These are phyloP conservation scores for Ataeniobius toweri DNA, from an alignment of 2,797 vertebrate genomes.

Conservation along the genomic window DNA sequence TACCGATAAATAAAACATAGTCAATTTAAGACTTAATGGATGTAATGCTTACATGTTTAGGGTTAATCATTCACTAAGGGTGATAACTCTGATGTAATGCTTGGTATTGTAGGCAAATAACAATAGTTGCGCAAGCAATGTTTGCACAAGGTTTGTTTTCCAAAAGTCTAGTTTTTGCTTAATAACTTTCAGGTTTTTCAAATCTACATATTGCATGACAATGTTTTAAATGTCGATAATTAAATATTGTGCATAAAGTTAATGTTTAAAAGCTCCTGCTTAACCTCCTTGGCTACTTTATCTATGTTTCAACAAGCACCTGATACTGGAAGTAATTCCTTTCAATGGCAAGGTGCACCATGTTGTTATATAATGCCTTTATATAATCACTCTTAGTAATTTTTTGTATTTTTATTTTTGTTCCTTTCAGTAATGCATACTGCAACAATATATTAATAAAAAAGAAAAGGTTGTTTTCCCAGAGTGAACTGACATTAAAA, in stretches of 20 bases:
- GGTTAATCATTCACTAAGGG: slow-evolving; percentile 62
- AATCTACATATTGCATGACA: not conserved
- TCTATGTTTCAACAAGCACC: too few species aligned
- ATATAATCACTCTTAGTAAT: not conserved
- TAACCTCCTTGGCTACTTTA: not conserved
- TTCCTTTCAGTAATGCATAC: not conserved
- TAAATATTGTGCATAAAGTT: not conserved
- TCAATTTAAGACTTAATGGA: slow-evolving; percentile 49
- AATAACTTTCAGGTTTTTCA: not conserved
- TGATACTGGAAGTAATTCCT: not conserved
- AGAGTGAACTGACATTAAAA: not conserved
- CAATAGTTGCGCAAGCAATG: slow-evolving; percentile 50
- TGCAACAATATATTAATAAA: not conserved
- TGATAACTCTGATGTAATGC: slow-evolving; percentile 58
- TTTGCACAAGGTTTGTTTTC: slow-evolving; percentile 45
- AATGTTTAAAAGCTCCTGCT: not conserved
- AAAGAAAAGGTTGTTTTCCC: not conserved
- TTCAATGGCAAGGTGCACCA: not conserved
- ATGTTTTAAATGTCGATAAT: not conserved
- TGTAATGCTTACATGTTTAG: slow-evolving; percentile 38
- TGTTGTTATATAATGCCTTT: not conserved
- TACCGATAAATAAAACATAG: slow-evolving; percentile 26
- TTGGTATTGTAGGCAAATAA: slow-evolving; percentile 29
- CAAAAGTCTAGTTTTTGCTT: slow-evolving; percentile 16
- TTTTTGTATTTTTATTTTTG: not conserved